Percentiles rank a stretch among this genome's conserved stretches.
Evolutionary conservation across 2,888 invertebrate species (phyloP).

Genomic region (Oasisia sp.): DNA sequence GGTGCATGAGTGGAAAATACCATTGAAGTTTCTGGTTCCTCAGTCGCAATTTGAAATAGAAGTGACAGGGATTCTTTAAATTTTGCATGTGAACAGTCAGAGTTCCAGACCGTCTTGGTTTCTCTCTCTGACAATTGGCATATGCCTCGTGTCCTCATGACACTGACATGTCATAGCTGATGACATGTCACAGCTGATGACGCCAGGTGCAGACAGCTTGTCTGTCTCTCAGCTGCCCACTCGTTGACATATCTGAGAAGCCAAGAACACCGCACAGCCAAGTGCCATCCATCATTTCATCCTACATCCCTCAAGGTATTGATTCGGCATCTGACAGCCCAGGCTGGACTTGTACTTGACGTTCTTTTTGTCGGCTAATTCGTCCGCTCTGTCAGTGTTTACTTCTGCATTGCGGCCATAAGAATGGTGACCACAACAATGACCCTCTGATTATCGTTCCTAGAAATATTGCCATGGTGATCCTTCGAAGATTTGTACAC

Average conservation of each 20-base stretch:
- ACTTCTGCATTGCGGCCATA: background rate
- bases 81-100: background rate
- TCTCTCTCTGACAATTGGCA: background rate
- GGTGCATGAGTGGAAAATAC: too few species aligned
- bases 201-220: background rate
- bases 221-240: background rate
- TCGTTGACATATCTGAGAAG: background rate
- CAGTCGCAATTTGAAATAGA: too few species aligned
- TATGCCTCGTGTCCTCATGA: too few species aligned
- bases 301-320: background rate
- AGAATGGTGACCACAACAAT: background rate
- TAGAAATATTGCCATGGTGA: background rate
- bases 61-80: too few species aligned
- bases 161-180: too few species aligned
- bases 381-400: background rate
- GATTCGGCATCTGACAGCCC: too few species aligned
- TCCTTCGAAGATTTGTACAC: background rate
- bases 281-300: background rate
- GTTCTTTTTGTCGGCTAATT: background rate
- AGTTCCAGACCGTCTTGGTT: background rate
- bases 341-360: background rate
- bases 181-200: background rate
- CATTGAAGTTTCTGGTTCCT: too few species aligned
- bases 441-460: background rate
- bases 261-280: background rate